phyloP scores from a whole-genome alignment of 1,140 invertebrate genomes.

The Yoshiicerus persimilis region DNA sequence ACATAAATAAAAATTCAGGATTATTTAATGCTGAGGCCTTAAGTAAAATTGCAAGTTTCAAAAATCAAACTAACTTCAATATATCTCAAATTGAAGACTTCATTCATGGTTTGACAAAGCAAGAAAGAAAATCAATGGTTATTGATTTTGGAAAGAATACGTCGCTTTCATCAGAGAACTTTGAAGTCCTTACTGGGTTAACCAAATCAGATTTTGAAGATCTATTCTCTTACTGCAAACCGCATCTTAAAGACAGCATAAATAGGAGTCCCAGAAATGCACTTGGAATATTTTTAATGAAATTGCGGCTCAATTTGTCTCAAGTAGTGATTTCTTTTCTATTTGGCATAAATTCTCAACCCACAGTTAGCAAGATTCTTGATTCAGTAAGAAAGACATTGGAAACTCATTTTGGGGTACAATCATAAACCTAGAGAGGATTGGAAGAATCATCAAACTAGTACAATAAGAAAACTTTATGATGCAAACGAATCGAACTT shows the following conservation, averaged over 20 bases:
- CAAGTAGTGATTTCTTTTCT: too few relatives aligned
- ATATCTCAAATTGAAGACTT: neutral
- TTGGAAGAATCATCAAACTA: too few relatives aligned
- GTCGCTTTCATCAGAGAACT: neutral
- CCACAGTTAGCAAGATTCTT: too few relatives aligned
- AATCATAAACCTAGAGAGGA: too few relatives aligned
- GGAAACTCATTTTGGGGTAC: too few relatives aligned
- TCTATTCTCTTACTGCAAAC: neutral
- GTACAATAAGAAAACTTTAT: too few relatives aligned
- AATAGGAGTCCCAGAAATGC: neutral
- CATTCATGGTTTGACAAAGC: neutral
- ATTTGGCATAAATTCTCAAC: too few relatives aligned
- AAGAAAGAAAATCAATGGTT: neutral
- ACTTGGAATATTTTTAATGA: neutral
- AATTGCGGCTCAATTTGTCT: constrained; percentile 28
- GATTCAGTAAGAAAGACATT: too few relatives aligned
- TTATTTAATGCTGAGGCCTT: neutral
- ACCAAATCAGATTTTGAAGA: neutral
- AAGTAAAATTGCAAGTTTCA: neutral
- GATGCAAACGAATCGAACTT: too few relatives aligned
- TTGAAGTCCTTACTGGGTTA: neutral
- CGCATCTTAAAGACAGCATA: neutral
- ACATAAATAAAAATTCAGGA: neutral
- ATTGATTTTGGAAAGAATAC: neutral
- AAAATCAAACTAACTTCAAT: neutral